Percentiles rank a stretch among this genome's conserved stretches.
phyloP scores from a whole-genome alignment of 2,888 invertebrate genomes.

The Bellardia bayeri region DNA sequence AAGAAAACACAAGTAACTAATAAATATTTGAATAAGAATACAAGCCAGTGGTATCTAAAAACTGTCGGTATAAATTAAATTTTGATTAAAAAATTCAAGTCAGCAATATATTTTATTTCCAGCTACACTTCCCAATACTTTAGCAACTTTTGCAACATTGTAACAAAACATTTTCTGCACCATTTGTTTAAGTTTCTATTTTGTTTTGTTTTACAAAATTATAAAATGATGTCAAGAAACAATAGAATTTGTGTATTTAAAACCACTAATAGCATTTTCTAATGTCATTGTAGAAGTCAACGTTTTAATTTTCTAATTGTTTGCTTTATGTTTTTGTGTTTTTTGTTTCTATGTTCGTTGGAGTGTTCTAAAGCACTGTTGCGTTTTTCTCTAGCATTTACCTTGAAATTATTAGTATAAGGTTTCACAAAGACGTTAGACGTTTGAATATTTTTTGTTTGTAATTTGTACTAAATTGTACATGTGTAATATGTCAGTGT shows the following conservation, averaged over 20 bases:
- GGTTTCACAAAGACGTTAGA: slow-evolving; percentile 63
- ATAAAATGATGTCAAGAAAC: slow-evolving; percentile 60
- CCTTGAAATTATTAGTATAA: slow-evolving; percentile 68
- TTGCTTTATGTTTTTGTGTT: neutral
- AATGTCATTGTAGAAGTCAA: slow-evolving; percentile 59
- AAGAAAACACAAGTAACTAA: too few relatives aligned
- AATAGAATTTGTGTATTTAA: slow-evolving; percentile 26
- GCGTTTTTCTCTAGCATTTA: slow-evolving; percentile 50
- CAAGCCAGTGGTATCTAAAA: too few relatives aligned
- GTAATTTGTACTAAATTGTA: slow-evolving; percentile 39
- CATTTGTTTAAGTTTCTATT: slow-evolving; percentile 49
- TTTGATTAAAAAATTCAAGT: too few relatives aligned
- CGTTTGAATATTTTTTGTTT: neutral
- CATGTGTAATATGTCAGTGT: slow-evolving; percentile 31
- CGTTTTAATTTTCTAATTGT: slow-evolving; percentile 39
- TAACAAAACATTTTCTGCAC: slow-evolving; percentile 47
- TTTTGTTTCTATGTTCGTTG: neutral
- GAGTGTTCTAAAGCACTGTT: slow-evolving; percentile 36
- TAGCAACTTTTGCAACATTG: slow-evolving; percentile 13
- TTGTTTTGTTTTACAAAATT: neutral
- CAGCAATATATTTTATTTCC: too few relatives aligned
- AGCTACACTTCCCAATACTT: neutral
- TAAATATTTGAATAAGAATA: too few relatives aligned
- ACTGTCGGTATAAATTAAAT: too few relatives aligned
- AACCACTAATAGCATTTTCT: slow-evolving; percentile 53